These are phyloP conservation scores for Protobothrops mucrosquamatus DNA, from an alignment of 2,113 vertebrate genomes.

Conservation along the genomic window DNA sequence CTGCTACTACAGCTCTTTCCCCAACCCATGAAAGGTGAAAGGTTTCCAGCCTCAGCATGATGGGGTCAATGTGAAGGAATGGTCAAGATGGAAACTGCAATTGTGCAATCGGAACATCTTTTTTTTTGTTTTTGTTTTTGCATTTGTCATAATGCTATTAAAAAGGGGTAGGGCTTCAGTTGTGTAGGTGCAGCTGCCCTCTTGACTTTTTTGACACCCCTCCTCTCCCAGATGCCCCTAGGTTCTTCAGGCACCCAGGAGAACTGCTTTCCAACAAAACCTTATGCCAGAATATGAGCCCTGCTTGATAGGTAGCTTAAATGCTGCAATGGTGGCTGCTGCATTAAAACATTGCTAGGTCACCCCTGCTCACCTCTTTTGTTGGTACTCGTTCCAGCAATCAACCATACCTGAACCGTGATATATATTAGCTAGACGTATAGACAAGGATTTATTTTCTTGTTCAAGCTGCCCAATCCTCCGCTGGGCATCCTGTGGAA, in stretches of 20 bases:
- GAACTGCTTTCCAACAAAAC: neutral
- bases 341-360: neutral
- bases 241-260: neutral
- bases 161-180: neutral
- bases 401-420: conserved; percentile 47
- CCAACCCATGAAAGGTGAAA: neutral
- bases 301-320: neutral
- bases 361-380: conserved; percentile 40
- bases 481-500: conserved; percentile 60
- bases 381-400: conserved; percentile 60
- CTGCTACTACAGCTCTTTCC: neutral
- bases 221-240: neutral
- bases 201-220: neutral
- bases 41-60: neutral
- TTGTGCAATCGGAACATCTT: neutral
- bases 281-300: neutral
- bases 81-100: neutral
- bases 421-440: conserved; percentile 56
- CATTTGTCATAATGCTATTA: neutral
- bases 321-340: neutral
- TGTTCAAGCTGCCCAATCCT: conserved; percentile 56
- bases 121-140: neutral
- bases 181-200: neutral
- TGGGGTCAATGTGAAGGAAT: neutral
- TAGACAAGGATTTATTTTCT: conserved; percentile 57